phyloP scores from a whole-genome alignment of 2,113 vertebrate species.

The Megaptera novaeangliae region DNA sequence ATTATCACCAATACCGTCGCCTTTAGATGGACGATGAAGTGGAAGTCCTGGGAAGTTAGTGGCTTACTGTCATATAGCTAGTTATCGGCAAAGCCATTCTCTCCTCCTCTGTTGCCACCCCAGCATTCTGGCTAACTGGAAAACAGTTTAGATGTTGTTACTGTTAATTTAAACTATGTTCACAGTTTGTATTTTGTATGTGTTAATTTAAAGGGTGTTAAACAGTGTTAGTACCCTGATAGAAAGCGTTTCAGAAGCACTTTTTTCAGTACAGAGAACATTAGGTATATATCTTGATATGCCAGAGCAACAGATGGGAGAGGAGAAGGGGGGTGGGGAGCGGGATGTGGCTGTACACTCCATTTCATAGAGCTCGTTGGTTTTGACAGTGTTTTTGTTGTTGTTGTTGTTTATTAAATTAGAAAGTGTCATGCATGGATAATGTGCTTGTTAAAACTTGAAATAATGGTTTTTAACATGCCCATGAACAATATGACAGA shows the following conservation, averaged over 20 bases:
- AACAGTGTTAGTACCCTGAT: background rate
- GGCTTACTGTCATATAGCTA: background rate
- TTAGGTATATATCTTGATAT: background rate
- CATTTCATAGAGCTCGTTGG: background rate
- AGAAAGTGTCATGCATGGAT: background rate
- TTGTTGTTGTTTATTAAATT: background rate
- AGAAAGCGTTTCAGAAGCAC: background rate
- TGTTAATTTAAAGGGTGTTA: conserved; percentile 49
- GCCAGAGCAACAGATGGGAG: background rate
- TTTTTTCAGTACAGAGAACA: background rate
- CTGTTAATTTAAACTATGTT: conserved; percentile 47
- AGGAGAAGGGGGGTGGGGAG: background rate
- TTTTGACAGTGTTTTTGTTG: background rate
- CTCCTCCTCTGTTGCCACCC: background rate
- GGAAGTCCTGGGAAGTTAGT: background rate
- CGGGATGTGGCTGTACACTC: background rate
- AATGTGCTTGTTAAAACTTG: background rate
- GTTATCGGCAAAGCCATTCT: background rate
- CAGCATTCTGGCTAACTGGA: background rate
- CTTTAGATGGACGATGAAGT: background rate
- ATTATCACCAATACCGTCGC: background rate
- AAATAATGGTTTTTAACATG: conserved; percentile 33
- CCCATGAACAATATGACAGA: background rate
- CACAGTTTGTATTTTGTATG: conserved; percentile 47
- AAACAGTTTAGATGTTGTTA: conserved; percentile 14